phyloP scores from a whole-genome alignment of 2,113 vertebrate species.

The Hippocampus abdominalis region DNA sequence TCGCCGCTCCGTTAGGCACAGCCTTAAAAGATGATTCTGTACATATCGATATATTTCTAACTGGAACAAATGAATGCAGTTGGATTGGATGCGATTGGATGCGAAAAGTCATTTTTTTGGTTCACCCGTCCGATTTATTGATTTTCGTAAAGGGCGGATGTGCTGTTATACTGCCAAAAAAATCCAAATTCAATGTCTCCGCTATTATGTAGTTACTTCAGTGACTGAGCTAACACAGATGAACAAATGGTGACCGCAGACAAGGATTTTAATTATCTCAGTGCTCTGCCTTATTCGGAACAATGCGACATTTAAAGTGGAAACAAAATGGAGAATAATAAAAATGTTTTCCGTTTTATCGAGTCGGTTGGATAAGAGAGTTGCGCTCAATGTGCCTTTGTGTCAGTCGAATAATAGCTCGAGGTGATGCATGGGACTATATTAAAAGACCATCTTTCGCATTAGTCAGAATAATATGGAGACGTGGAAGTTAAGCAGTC shows the following conservation, averaged over 20 bases:
- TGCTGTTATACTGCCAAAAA: background rate
- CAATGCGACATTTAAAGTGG: constrained; percentile 8
- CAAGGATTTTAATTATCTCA: background rate
- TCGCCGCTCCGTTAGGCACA: background rate
- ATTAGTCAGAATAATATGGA: constrained; percentile 61
- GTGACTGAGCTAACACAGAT: background rate
- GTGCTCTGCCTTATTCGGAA: background rate
- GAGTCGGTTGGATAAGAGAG: constrained; percentile 10
- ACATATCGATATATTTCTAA: too few relatives aligned
- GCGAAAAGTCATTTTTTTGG: too few relatives aligned
- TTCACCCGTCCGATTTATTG: background rate
- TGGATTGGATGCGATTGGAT: too few relatives aligned
- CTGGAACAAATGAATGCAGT: background rate
- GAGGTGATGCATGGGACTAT: constrained; percentile 46
- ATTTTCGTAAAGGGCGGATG: background rate
- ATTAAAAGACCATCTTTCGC: constrained; percentile 53
- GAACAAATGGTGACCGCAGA: background rate
- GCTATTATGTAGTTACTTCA: background rate
- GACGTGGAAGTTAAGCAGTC: constrained; percentile 71
- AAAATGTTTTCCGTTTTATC: constrained; percentile 23
- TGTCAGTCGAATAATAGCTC: constrained; percentile 41
- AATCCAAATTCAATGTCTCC: background rate
- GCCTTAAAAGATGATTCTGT: background rate
- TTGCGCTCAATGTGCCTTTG: constrained; percentile 23
- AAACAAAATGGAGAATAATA: constrained; percentile 14